These are phyloP conservation scores for Nesoenas mayeri DNA, from an alignment of 2,113 vertebrate species.

Conservation along the genomic window DNA sequence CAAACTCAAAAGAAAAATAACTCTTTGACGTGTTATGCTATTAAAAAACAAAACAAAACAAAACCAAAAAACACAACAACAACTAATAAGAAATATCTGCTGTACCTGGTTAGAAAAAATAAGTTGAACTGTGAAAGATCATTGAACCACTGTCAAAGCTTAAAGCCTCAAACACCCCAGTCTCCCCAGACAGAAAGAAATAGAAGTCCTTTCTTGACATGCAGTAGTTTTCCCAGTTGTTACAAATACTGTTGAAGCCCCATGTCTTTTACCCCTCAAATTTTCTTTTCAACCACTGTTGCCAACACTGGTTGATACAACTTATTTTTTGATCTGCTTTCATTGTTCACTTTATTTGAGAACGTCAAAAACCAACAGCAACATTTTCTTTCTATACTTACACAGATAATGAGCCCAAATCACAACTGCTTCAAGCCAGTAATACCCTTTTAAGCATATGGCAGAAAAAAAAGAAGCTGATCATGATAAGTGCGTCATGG, in stretches of 20 bases:
- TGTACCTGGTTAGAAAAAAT: not conserved
- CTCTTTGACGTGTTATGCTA: not conserved
- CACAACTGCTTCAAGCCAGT: not conserved
- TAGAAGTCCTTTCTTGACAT: not conserved
- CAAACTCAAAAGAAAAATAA: not conserved
- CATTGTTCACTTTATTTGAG: not conserved
- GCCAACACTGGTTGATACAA: not conserved
- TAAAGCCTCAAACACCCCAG: not conserved
- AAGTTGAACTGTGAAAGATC: not conserved
- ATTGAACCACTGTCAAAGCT: not conserved
- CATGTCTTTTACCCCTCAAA: not conserved
- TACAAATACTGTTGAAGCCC: not conserved
- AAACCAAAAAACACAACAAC: no score
- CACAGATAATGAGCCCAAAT: not conserved
- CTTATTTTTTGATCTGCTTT: not conserved
- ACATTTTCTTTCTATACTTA: not conserved
- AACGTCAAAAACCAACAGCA: not conserved
- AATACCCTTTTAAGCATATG: not conserved
- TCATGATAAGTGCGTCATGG: fast-evolving
- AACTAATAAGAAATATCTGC: not conserved
- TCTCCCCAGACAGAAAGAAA: not conserved
- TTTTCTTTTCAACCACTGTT: not conserved
- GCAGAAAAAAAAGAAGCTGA: not conserved
- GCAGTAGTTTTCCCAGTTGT: not conserved
- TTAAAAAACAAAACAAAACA: not conserved